These are phyloP conservation scores for Chelonus insularis DNA, from an alignment of 1,140 invertebrate species.

Conservation along the genomic window DNA sequence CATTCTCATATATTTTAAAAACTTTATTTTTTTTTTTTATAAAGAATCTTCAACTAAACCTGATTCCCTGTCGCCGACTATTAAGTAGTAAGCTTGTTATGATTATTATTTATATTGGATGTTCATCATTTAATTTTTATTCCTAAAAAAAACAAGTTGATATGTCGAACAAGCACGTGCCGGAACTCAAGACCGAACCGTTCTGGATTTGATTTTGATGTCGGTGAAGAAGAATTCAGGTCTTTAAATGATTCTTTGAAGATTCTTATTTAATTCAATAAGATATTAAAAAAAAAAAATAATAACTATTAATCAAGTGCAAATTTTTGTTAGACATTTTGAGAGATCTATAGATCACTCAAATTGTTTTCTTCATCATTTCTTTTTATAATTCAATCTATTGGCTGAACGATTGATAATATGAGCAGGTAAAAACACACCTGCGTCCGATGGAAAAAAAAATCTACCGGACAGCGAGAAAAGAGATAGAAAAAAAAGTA, in stretches of 20 bases:
- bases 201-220: background rate
- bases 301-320: conserved; percentile 1
- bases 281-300: background rate
- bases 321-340: conserved; percentile 1
- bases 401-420: conserved; percentile 1
- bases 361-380: background rate
- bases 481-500: conserved; percentile 4
- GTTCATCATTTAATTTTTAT: conserved; percentile 2
- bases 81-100: background rate
- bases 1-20: background rate
- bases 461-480: background rate
- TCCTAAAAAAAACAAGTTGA: conserved; percentile 6
- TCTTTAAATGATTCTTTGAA: too few relatives aligned
- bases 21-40: background rate
- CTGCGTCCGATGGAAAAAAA: conserved; percentile 11
- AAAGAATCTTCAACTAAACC: background rate
- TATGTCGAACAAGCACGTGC: background rate
- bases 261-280: too few relatives aligned
- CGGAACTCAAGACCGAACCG: background rate
- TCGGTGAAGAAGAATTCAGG: too few relatives aligned
- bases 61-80: conserved; percentile 13
- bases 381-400: conserved; percentile 11
- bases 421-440: conserved; percentile 7
- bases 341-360: conserved; percentile 10
- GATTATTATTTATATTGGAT: background rate